Percentiles rank a stretch among this genome's conserved stretches.
Evolutionary conservation across 2,113 vertebrate species (phyloP).

Genomic region (Solea solea): DNA sequence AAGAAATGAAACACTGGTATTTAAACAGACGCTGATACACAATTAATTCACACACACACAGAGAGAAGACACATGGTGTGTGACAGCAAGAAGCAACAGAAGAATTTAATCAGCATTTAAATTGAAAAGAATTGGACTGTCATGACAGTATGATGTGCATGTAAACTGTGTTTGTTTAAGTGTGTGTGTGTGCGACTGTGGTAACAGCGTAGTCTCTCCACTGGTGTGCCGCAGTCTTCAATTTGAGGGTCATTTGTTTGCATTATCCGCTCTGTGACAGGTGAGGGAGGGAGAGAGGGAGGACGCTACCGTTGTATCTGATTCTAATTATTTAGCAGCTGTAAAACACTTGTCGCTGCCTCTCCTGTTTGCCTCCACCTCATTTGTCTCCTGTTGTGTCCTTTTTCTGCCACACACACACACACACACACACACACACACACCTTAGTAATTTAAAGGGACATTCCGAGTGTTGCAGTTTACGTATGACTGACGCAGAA

Average conservation of each 20-base stretch:
- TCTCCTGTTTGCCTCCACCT: constrained; percentile 44
- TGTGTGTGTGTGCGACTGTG: constrained; percentile 1
- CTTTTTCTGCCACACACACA: not conserved
- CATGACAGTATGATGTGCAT: constrained; percentile 58
- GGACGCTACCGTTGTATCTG: constrained; percentile 54
- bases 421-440: not conserved
- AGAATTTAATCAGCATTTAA: constrained; percentile 60
- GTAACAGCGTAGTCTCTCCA: not conserved
- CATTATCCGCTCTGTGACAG: constrained; percentile 65
- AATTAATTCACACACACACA: not conserved
- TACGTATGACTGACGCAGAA: no score
- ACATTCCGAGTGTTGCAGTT: no score
- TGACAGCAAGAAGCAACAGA: constrained; percentile 35
- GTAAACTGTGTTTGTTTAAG: constrained; percentile 36
- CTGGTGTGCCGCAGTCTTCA: constrained; percentile 49
- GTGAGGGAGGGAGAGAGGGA: constrained; percentile 28
- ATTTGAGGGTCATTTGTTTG: constrained; percentile 69
- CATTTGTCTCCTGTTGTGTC: constrained; percentile 35
- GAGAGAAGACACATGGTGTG: not conserved
- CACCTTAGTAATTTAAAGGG: no score
- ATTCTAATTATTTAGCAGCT: constrained; percentile 71
- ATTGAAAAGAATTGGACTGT: constrained; percentile 61
- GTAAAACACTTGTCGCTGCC: constrained; percentile 58
- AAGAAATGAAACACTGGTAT: no score
- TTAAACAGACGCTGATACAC: no score